Evolutionary conservation across 2,797 vertebrate genomes (phyloP).

Genomic region (Masticophis lateralis): DNA sequence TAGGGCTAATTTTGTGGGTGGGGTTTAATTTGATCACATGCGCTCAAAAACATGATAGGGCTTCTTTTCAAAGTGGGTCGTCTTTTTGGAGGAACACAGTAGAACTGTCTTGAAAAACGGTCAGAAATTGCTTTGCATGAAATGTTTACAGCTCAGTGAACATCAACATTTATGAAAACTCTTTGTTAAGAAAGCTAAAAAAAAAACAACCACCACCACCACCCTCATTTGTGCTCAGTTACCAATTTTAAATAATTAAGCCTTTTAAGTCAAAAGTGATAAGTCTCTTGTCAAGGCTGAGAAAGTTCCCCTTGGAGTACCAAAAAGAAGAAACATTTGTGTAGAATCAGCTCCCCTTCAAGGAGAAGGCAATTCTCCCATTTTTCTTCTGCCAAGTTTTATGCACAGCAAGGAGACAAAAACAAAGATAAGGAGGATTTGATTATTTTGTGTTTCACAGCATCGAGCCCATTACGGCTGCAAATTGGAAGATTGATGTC

Average conservation of each 20-base stretch:
- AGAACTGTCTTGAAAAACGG: background rate
- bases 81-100: too few species aligned
- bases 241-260: background rate
- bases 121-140: background rate
- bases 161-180: background rate
- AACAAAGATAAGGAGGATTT: slow-evolving; percentile 60
- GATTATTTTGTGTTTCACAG: slow-evolving; percentile 58
- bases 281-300: background rate
- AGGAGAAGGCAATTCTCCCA: slow-evolving; percentile 20
- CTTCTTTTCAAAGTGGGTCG: too few species aligned
- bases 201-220: background rate
- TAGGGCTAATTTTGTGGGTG: too few species aligned
- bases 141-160: background rate
- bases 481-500: slow-evolving; percentile 64
- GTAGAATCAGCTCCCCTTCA: background rate
- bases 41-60: too few species aligned
- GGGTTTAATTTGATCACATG: too few species aligned
- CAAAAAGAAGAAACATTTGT: slow-evolving; percentile 11
- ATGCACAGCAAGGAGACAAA: slow-evolving; percentile 50
- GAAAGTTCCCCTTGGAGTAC: background rate
- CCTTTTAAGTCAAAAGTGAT: background rate
- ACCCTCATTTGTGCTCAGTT: background rate
- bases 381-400: slow-evolving; percentile 48
- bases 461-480: slow-evolving; percentile 58
- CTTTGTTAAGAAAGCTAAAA: background rate